Conservation (phyloP, 2,797 vertebrate genomes). For the Potorous gilbertii region DNA sequence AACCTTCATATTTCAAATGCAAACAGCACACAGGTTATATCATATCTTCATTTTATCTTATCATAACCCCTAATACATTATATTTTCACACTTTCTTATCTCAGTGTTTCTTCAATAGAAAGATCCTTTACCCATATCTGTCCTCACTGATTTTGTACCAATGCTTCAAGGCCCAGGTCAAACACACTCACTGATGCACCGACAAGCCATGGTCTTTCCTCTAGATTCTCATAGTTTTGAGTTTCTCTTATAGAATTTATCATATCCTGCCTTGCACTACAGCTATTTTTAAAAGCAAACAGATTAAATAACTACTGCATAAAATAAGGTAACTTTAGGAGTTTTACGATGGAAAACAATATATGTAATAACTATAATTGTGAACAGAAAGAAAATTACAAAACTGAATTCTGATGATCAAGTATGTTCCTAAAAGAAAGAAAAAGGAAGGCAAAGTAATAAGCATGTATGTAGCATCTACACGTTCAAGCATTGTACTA, state of each 20-base stretch:
- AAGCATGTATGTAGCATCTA: background rate
- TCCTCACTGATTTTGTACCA: background rate
- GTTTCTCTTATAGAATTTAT: background rate
- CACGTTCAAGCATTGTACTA: background rate
- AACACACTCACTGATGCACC: background rate
- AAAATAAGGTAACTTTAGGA: background rate
- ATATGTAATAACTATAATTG: background rate
- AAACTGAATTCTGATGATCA: background rate
- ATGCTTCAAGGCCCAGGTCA: background rate
- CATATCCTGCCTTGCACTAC: background rate
- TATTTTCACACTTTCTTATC: background rate
- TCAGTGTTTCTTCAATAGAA: background rate
- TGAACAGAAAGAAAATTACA: background rate
- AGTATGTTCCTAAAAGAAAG: background rate
- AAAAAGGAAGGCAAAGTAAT: background rate
- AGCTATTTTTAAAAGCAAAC: background rate
- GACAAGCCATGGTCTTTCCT: background rate
- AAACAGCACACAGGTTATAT: background rate
- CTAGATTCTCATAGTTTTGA: background rate
- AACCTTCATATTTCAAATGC: background rate
- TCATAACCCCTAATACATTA: background rate
- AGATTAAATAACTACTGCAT: background rate
- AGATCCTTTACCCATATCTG: background rate
- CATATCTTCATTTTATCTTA: background rate
- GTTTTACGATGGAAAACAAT: background rate